Evolutionary conservation across 2,888 invertebrate genomes (phyloP).

Genomic region (Diadegma fenestrale): DNA sequence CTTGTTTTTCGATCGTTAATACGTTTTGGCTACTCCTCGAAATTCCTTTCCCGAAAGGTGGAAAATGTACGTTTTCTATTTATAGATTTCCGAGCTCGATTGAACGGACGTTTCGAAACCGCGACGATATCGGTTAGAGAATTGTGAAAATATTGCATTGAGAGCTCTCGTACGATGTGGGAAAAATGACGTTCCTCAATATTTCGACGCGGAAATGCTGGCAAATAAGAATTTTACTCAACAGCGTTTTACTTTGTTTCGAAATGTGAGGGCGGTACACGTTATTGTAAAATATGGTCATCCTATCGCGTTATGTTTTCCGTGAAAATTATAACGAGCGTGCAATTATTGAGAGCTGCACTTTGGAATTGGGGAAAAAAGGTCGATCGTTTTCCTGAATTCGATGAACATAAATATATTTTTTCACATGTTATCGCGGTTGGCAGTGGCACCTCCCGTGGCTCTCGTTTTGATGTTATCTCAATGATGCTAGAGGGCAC

Average conservation of each 20-base stretch:
- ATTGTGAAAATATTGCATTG: not conserved
- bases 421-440: not conserved
- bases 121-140: not conserved
- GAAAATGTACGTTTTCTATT: not conserved
- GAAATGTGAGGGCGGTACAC: conserved; percentile 1
- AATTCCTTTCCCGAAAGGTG: not conserved
- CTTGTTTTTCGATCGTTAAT: not conserved
- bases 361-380: not conserved
- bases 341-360: not conserved
- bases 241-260: not conserved
- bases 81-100: not conserved
- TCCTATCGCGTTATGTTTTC: not conserved
- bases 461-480: conserved; percentile 47
- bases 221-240: not conserved
- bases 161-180: not conserved
- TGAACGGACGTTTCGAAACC: not conserved
- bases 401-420: not conserved
- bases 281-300: not conserved
- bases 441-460: not conserved
- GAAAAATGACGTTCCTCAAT: not conserved
- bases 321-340: not conserved
- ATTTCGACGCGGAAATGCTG: not conserved
- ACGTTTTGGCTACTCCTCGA: not conserved
- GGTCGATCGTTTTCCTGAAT: not conserved
- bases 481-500: conserved; percentile 27